phyloP scores from a whole-genome alignment of 1,140 invertebrate genomes.

The Diorhabda sublineata region DNA sequence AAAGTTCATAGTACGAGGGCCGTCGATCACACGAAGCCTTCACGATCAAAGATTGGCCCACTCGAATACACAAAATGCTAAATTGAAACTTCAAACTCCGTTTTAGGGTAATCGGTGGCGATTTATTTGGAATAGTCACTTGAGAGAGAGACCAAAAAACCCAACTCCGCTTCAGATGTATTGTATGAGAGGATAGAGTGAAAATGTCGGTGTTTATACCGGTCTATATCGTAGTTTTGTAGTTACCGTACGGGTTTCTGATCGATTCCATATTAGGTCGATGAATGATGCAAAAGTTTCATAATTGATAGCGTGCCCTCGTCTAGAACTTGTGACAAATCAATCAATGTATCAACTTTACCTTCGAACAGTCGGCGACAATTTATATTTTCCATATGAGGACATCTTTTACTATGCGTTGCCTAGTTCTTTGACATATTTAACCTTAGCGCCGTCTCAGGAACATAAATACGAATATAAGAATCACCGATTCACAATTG shows the following conservation, averaged over 20 bases:
- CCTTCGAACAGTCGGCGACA: not conserved
- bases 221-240: not conserved
- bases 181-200: no score
- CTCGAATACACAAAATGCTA: no score
- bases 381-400: conserved; percentile 1
- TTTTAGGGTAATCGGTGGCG: no score
- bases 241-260: not conserved
- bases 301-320: not conserved
- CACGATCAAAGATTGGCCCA: no score
- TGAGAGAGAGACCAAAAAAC: no score
- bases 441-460: not conserved
- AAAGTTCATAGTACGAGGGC: no score
- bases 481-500: not conserved
- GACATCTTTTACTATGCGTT: not conserved
- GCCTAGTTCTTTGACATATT: not conserved
- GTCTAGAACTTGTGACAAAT: conserved; percentile 1
- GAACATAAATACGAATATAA: not conserved
- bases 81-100: no score
- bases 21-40: no score
- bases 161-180: no score
- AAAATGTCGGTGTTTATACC: not conserved
- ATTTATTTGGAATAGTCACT: no score
- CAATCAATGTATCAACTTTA: not conserved
- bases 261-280: not conserved
- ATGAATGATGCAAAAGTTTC: not conserved